Evolutionary conservation across 2,888 invertebrate genomes (phyloP), one percentile per base, ranked within the genome.

Genomic region (Zhuqinia jingwanae): DNA sequence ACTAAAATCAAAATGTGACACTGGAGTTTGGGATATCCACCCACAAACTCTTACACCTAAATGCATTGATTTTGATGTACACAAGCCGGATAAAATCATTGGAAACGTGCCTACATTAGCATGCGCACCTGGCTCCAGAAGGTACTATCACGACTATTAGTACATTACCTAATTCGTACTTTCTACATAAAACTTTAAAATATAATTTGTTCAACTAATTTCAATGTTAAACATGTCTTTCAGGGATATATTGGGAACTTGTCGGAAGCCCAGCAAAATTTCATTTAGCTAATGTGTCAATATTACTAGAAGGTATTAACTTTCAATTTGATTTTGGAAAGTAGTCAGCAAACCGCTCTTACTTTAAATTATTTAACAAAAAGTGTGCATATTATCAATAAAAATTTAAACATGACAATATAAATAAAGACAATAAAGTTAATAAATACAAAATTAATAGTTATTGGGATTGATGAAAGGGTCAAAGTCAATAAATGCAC

Each of bases 91-190:
- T 1, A 70, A 65, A 42, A 81, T 87, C 20, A 87, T 90, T 36
- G 89, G 89, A 30, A 89, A 90, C 56, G 90, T 90, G 0, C 90
- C 90, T 3, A 82, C 85, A 10, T 85, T 90, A 11, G 77, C 77
- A 6, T 90, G 90, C 77, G 86, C 88, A 50, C 89, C 89, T 42
- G 90, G 90, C 5, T 84, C 89, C 11, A 84, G 87, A 81, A 86
- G 90, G 90, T 60, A 60, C 20, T 36, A 56, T 56, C 20, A 17
- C 10, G 13, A 50, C 50, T 3, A 50, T 50, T 6, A n/a, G n/a
- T n/a, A n/a, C n/a, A n/a, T n/a, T n/a, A n/a, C n/a, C n/a, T n/a
- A n/a, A n/a, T n/a, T n/a, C n/a, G n/a, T n/a, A n/a, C n/a, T n/a
- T n/a, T n/a, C n/a, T n/a, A n/a, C n/a, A n/a, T n/a, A n/a, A n/a